Base-by-base conservation (phyloP, 1,140 invertebrate species). In the Solenopsis fugax region DNA sequence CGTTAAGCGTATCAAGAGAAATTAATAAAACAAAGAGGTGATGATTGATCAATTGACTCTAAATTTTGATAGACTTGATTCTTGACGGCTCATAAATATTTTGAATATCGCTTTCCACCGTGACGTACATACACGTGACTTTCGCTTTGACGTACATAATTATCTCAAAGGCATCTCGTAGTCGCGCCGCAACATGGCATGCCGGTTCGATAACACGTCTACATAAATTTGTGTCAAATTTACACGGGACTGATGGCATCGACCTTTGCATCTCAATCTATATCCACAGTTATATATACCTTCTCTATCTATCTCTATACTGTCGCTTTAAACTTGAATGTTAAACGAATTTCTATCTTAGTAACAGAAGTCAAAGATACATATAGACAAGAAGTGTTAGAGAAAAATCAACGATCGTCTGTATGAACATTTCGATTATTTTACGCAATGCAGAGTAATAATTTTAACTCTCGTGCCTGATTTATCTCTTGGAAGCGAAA, bases 171-270 rank as follows among this genome's bases (percentile, higher is more conserved):
- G n/a, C 41, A 18, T 58, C 29, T 81, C 52, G 12, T n/a, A 21
- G 73, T 82, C 21, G 37, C 21, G 24, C 24, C 41, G 2, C 34
- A 45, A 48, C 41, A 34, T 67, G 48, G 48, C 34, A 24, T 69
- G 48, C 21, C 41, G n/a, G 54, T 84, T 75, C 71, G 41, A 84
- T 84, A 84, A 84, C 69, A 62, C 41, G 48, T 84, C 41, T 84
- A 45, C 69, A 50, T 50, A n/a, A 75, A 84, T 72, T 84, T 84
- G 16, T 48, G 18, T 24, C 54, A 48, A 24, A 84, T 82, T 82
- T 73, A 60, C 54, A 50, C 54, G 21, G 65, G 24, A 71, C 48
- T 37, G 62, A 48, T 21, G 37, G 13, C 56, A 60, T 60, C 29
- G 69, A 84, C 80, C 69, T 84, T 84, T 84, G 13, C 54, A 50